Percentiles rank a stretch among this genome's conserved stretches.
phyloP scores from a whole-genome alignment of 2,797 vertebrate species.

The Clamator glandarius region DNA sequence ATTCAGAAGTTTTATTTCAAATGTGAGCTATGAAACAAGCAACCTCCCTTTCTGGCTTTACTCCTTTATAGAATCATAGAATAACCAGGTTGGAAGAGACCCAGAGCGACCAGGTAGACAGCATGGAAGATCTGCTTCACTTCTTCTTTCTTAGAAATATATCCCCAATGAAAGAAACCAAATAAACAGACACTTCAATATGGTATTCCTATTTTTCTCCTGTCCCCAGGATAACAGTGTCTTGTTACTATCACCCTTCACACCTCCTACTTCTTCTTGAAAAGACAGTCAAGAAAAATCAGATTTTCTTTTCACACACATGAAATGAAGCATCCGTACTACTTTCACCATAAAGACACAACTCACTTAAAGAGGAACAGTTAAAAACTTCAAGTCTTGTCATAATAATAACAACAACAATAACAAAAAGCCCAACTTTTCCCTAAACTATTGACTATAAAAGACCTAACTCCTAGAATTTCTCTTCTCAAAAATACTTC shows the following conservation, averaged over 20 bases:
- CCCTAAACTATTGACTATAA: background rate
- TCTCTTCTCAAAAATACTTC: background rate
- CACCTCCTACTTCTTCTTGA: background rate
- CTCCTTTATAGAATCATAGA: too few relatives aligned
- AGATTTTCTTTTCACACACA: background rate
- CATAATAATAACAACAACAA: background rate
- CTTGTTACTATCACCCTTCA: background rate
- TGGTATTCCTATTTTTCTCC: background rate
- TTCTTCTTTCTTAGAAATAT: background rate
- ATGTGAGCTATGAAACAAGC: background rate
- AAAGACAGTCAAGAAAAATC: background rate
- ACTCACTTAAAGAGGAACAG: background rate
- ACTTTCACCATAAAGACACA: background rate
- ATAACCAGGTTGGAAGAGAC: too few relatives aligned
- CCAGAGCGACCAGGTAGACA: background rate
- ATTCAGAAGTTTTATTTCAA: background rate
- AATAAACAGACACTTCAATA: background rate
- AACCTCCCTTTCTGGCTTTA: background rate
- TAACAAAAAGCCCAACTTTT: background rate
- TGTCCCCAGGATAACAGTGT: background rate
- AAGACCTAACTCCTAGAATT: background rate
- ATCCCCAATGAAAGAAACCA: background rate
- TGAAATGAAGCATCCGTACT: background rate
- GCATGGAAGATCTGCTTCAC: background rate
- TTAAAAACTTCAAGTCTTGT: background rate